Evolutionary conservation across 1,140 invertebrate genomes (phyloP).

Genomic region (Drosophila pectinifera): DNA sequence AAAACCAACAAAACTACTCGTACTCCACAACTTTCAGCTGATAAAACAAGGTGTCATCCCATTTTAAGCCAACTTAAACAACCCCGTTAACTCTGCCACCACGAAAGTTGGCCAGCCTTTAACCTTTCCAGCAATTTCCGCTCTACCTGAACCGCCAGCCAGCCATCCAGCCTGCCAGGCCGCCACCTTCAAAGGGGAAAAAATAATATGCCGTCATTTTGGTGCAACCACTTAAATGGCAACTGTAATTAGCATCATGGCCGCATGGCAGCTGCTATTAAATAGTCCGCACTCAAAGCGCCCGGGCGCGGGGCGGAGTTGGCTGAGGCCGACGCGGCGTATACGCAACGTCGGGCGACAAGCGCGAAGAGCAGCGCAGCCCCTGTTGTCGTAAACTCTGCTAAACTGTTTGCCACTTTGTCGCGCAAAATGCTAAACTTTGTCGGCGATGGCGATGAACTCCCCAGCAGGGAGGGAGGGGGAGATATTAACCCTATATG

Average conservation of each 20-base stretch:
- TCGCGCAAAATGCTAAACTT: constrained; percentile 82
- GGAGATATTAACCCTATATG: constrained; percentile 1
- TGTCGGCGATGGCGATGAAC: constrained; percentile 71
- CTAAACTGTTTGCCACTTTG: constrained; percentile 83
- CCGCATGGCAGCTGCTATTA: constrained; percentile 81
- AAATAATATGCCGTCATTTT: constrained; percentile 64
- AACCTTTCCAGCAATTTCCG: constrained; percentile 53
- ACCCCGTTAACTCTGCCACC: constrained; percentile 8
- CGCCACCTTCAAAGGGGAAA: constrained; percentile 5
- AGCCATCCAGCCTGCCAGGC: neutral
- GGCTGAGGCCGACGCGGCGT: constrained; percentile 63
- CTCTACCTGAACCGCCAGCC: neutral
- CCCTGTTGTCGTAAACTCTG: constrained; percentile 80
- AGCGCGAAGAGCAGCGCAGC: constrained; percentile 38
- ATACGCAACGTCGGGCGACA: constrained; percentile 62
- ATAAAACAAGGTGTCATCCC: constrained; percentile 39
- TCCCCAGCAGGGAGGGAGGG: constrained; percentile 14
- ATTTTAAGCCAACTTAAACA: constrained; percentile 30
- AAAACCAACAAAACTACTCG: no score
- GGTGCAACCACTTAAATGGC: constrained; percentile 82
- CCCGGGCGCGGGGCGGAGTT: neutral
- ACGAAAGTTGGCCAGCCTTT: constrained; percentile 57
- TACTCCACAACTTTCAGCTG: neutral
- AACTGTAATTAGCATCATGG: constrained; percentile 82
- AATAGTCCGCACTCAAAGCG: constrained; percentile 59